A percentile compares a stretch with the other conserved stretches of the same genome.
Conservation (phyloP, 2,113 vertebrate species). For the Puffinus mauretanicus region DNA sequence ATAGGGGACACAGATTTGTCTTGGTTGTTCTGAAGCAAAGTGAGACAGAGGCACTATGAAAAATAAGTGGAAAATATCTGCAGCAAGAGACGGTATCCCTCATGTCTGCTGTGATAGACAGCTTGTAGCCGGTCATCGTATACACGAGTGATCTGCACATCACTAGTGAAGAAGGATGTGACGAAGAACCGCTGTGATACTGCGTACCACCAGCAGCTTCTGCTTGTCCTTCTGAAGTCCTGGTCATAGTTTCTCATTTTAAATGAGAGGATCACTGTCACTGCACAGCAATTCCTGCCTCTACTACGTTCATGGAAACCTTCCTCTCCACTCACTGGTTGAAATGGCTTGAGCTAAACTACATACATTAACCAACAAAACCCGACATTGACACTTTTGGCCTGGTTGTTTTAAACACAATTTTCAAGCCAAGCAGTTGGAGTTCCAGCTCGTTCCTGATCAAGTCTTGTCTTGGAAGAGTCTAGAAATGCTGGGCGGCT, state of each 20-base stretch:
- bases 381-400: rapidly evolving
- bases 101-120: not conserved
- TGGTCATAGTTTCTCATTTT: not conserved
- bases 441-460: not conserved
- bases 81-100: not conserved
- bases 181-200: not conserved
- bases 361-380: rapidly evolving
- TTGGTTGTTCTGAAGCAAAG: not conserved
- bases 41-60: not conserved
- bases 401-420: not conserved
- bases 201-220: not conserved
- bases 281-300: not conserved
- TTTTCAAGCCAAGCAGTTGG: not conserved
- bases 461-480: not conserved
- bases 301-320: not conserved
- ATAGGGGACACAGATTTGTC: not conserved
- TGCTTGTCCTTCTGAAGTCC: not conserved
- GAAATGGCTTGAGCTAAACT: not conserved
- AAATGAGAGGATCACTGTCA: not conserved
- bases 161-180: not conserved
- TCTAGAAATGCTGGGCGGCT: not conserved
- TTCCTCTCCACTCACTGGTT: rapidly evolving
- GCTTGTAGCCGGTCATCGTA: not conserved
- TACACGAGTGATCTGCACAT: rapidly evolving
- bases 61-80: not conserved